Evolutionary conservation across 2,888 invertebrate genomes (phyloP).

Genomic region (Nomada fabriciana): DNA sequence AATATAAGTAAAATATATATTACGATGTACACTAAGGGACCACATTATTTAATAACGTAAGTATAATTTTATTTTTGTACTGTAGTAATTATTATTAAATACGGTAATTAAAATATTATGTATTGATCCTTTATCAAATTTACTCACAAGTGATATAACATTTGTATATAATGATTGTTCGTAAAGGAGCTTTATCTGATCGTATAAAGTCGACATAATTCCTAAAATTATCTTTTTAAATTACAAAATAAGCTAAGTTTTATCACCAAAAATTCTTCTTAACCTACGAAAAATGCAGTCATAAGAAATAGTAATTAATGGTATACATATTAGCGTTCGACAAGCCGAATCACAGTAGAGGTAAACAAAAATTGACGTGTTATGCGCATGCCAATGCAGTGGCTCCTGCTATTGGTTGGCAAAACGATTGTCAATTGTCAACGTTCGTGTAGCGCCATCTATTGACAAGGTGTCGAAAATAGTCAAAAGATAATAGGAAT

Average conservation of each 20-base stretch:
- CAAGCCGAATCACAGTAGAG: no score
- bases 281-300: slow-evolving; percentile 40
- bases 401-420: no score
- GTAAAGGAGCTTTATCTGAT: slow-evolving; percentile 89
- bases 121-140: slow-evolving; percentile 12
- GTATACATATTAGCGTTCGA: not conserved
- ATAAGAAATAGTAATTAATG: not conserved
- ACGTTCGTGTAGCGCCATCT: no score
- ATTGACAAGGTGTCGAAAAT: no score
- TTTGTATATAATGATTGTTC: slow-evolving; percentile 90
- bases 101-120: slow-evolving; percentile 10
- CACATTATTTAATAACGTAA: not conserved
- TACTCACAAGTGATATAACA: slow-evolving; percentile 89
- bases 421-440: no score
- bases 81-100: not conserved
- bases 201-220: slow-evolving; percentile 86
- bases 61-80: not conserved
- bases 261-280: slow-evolving; percentile 16
- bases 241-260: slow-evolving; percentile 1
- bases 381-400: not conserved
- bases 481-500: no score
- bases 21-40: not conserved
- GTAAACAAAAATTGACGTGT: slow-evolving; percentile 9
- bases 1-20: slow-evolving; percentile 4
- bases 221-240: slow-evolving; percentile 12